Evolutionary conservation across 2,797 vertebrate species (phyloP).

Genomic region (Rhynchotus rufescens): DNA sequence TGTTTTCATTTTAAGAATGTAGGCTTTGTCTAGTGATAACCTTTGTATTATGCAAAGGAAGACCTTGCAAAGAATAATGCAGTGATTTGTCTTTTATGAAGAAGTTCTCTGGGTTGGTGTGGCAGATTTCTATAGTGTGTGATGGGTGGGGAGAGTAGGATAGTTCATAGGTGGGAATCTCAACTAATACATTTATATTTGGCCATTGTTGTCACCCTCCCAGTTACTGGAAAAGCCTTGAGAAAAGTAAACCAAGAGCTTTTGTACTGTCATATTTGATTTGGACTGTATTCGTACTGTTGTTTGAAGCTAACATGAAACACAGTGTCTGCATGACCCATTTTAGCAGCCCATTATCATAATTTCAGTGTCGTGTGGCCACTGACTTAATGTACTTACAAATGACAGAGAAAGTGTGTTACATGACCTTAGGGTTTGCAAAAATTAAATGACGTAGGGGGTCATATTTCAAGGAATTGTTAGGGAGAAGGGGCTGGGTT

Average conservation of each 20-base stretch:
- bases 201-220: constrained; percentile 20
- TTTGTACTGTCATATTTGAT: constrained; percentile 80
- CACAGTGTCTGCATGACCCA: constrained; percentile 88
- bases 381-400: constrained; percentile 91
- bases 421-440: constrained; percentile 89
- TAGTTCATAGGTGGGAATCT: constrained; percentile 12
- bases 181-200: constrained; percentile 7
- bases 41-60: neutral
- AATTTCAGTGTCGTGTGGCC: constrained; percentile 88
- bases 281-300: constrained; percentile 79
- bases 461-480: constrained; percentile 85
- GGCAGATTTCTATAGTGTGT: neutral
- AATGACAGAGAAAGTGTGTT: constrained; percentile 91
- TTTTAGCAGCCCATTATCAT: constrained; percentile 92
- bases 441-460: constrained; percentile 88
- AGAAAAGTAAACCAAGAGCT: constrained; percentile 77
- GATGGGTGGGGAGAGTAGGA: neutral
- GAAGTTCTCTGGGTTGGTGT: constrained; percentile 7
- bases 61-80: neutral
- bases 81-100: neutral
- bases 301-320: constrained; percentile 87
- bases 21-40: neutral
- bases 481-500: constrained; percentile 62
- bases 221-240: constrained; percentile 58
- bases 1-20: neutral